Base-by-base conservation (phyloP, 30 jellyfish, hydroid and myxozoan species). In the Hydractinia symbiolongicarpus region DNA sequence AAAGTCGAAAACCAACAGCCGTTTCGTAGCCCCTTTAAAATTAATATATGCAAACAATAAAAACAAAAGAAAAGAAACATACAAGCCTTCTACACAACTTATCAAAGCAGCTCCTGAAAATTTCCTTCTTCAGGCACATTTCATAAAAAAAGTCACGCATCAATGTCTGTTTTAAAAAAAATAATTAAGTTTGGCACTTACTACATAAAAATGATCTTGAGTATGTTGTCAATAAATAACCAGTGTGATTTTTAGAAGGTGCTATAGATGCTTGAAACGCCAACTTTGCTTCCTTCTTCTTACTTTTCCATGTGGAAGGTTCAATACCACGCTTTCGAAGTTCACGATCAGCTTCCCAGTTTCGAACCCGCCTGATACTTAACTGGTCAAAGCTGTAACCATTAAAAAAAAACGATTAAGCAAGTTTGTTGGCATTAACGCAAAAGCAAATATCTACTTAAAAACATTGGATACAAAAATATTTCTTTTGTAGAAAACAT, bases 171-270 rank as follows among this genome's bases (percentile, higher is more conserved):
- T 30, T 30, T 30, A 30, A 30, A 30, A 9, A 17, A 58, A 58
- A 58, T 58, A 58, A 17, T 0, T 58, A 58, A 58, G 3, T 17
- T 58, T 11, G 44, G 2, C 8, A 89, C 98, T 83, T 75, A 93
- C 98, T 93, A 83, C 98, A 93, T 81, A 77, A 78, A 55, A 93
- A 93, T 0, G 98, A 93, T 16, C 98, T 82, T 6, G 98, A 93
- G 69, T 87, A 95, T 82, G 96, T 76, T 52, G 95, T 83, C 60
- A 93, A 61, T 14, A 86, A 83, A 84, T 87, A 93, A 11, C 95
- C 96, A 7, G 86, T 89, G 54, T 93, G 91, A 8, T 69, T 83
- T 9, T 73, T 72, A 3, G 96, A 52, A 19, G 87, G 94, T 9
- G 98, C 95, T 20, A 93, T 83, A 62, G 84, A 73, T 10, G 89